Conservation (phyloP, 2,797 vertebrate genomes). For the Periophthalmus magnuspinnatus region DNA sequence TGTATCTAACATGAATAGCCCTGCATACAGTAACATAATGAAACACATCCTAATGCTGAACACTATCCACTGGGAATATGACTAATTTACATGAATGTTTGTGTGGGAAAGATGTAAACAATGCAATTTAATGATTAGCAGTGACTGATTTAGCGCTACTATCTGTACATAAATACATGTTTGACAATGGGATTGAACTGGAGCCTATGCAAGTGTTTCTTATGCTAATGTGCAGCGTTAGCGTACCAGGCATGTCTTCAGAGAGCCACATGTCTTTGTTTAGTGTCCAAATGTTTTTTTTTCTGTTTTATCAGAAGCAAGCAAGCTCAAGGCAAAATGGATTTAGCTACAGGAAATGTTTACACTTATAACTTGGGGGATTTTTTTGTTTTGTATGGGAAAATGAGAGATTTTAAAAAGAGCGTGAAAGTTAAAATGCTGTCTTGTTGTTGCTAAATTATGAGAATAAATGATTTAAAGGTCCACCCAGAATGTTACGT, state of each 20-base stretch:
- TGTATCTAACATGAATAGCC: constrained; percentile 42
- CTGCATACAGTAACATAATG: constrained; percentile 4
- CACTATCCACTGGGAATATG: constrained; percentile 12
- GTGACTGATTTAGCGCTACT: constrained; percentile 6
- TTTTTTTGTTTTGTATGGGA: no score
- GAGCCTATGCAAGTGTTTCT: constrained; percentile 7
- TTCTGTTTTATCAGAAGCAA: background rate
- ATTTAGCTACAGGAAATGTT: background rate
- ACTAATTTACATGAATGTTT: constrained; percentile 25
- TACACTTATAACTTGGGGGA: background rate
- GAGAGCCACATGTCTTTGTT: constrained; percentile 18
- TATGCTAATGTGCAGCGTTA: background rate
- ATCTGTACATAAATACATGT: constrained; percentile 16
- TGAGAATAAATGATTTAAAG: no score
- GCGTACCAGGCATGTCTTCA: constrained; percentile 14
- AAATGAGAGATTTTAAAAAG: no score
- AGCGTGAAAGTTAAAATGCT: no score
- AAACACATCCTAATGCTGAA: constrained; percentile 17
- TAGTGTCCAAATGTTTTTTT: background rate
- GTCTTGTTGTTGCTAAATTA: no score
- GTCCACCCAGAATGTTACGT: no score
- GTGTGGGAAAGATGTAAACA: constrained; percentile 20
- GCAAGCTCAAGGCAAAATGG: no score
- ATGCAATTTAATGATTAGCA: constrained; percentile 20
- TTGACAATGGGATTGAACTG: constrained; percentile 6